These are phyloP conservation scores for Cistogaster globosa DNA, from an alignment of 2,888 invertebrate genomes.

Conservation along the genomic window DNA sequence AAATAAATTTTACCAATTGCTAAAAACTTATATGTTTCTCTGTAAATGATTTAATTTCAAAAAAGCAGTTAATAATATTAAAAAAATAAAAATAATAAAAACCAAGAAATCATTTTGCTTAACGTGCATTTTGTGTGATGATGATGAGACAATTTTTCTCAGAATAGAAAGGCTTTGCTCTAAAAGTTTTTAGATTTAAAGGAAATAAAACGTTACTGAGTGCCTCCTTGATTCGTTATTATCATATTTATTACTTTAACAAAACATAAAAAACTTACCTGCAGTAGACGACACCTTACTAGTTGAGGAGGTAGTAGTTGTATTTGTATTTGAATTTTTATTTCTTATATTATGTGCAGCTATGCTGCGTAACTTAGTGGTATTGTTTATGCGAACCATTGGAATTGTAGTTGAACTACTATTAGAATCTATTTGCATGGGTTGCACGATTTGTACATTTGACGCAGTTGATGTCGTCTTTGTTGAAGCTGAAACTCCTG, in stretches of 20 bases:
- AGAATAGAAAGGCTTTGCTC: conserved; percentile 49
- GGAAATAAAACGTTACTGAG: conserved; percentile 27
- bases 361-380: conserved; percentile 70
- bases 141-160: conserved; percentile 40
- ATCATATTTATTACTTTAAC: conserved; percentile 2
- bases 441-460: conserved; percentile 74
- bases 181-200: conserved; percentile 47
- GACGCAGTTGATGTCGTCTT: conserved; percentile 43
- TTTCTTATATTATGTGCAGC: conserved; percentile 66
- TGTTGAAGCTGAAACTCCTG: conserved; percentile 27
- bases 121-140: conserved; percentile 58
- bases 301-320: conserved; percentile 58
- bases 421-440: conserved; percentile 75
- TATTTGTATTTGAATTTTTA: conserved; percentile 58
- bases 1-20: neutral
- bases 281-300: conserved; percentile 39
- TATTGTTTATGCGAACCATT: conserved; percentile 70
- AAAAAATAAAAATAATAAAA: conserved; percentile 22
- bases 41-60: conserved; percentile 20
- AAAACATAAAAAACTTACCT: conserved; percentile 65
- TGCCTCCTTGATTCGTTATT: conserved; percentile 40
- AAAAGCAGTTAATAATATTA: conserved; percentile 50
- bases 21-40: neutral
- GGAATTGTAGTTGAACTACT: conserved; percentile 69
- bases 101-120: conserved; percentile 54